Conservation (phyloP, 92 coral and sea anemone species). For the Porites cylindrica region DNA sequence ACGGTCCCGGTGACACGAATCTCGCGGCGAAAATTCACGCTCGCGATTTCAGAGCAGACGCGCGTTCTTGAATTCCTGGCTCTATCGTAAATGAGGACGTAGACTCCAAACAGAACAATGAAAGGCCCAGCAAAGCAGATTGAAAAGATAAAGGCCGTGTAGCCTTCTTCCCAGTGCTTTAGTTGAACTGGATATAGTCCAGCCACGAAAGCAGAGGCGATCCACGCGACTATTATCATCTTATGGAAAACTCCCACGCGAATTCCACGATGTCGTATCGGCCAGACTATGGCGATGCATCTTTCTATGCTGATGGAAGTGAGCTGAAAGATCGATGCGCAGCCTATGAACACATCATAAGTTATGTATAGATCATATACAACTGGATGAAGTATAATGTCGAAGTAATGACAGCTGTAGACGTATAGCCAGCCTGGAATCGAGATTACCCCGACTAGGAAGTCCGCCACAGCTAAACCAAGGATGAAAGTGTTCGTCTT, state of each 20-base stretch:
- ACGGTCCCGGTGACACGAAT: constrained; percentile 76
- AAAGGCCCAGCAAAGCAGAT: constrained; percentile 78
- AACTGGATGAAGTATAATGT: constrained; percentile 44
- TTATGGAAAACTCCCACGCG: constrained; percentile 65
- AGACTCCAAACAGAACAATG: constrained; percentile 68
- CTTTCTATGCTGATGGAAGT: constrained; percentile 93
- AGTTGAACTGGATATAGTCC: constrained; percentile 81
- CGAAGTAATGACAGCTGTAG: constrained; percentile 59
- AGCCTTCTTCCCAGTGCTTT: constrained; percentile 80
- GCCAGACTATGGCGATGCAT: constrained; percentile 85
- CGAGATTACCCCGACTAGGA: constrained; percentile 82
- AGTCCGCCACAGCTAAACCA: constrained; percentile 86
- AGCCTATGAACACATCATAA: constrained; percentile 88
- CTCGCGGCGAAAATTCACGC: constrained; percentile 64
- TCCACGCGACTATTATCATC: constrained; percentile 81
- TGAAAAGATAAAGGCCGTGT: constrained; percentile 68
- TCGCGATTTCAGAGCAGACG: constrained; percentile 45
- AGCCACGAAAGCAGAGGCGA: constrained; percentile 73
- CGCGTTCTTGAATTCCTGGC: constrained; percentile 64
- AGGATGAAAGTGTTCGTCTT: constrained; percentile 80
- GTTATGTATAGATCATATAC: constrained; percentile 82
- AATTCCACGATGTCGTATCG: constrained; percentile 83
- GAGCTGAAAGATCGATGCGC: constrained; percentile 91
- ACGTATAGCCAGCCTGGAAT: constrained; percentile 89
- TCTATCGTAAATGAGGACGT: constrained; percentile 68